Percentiles rank a stretch among this genome's conserved stretches.
Evolutionary conservation across 1,140 invertebrate genomes (phyloP).

Genomic region (Drosophila asahinai): DNA sequence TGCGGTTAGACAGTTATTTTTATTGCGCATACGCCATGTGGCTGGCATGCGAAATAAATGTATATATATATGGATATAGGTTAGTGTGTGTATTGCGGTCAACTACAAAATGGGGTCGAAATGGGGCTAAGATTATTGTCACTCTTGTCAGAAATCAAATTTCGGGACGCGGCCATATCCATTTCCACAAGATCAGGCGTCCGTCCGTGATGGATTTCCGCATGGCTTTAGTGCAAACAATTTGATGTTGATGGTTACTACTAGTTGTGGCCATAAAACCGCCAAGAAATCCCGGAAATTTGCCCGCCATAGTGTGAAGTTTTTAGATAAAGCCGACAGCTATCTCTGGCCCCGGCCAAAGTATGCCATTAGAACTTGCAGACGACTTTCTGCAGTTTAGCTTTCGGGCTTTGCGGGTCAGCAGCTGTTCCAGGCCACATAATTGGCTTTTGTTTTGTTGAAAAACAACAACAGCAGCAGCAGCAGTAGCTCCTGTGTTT

Average conservation of each 20-base stretch:
- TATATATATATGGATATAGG: slow-evolving; percentile 42
- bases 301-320: slow-evolving; percentile 29
- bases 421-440: slow-evolving; percentile 38
- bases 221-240: slow-evolving; percentile 9
- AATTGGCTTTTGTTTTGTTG: slow-evolving; percentile 53
- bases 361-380: slow-evolving; percentile 36
- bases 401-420: slow-evolving; percentile 18
- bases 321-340: slow-evolving; percentile 27
- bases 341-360: neutral
- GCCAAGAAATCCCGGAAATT: slow-evolving; percentile 26
- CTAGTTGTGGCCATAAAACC: slow-evolving; percentile 5
- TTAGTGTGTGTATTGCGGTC: slow-evolving; percentile 53
- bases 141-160: slow-evolving; percentile 47
- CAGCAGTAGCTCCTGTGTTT: slow-evolving; percentile 12
- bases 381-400: slow-evolving; percentile 20
- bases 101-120: slow-evolving; percentile 67
- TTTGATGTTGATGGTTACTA: slow-evolving; percentile 30
- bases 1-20: slow-evolving; percentile 75
- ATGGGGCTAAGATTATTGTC: slow-evolving; percentile 32
- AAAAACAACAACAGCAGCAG: slow-evolving; percentile 12
- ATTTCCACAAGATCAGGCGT: slow-evolving; percentile 11
- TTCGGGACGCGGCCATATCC: slow-evolving; percentile 2
- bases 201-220: slow-evolving; percentile 28
- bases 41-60: slow-evolving; percentile 33
- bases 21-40: slow-evolving; percentile 76